Evolutionary conservation across 1,140 invertebrate species (phyloP).

Genomic region (Schlechtendalia chinensis): DNA sequence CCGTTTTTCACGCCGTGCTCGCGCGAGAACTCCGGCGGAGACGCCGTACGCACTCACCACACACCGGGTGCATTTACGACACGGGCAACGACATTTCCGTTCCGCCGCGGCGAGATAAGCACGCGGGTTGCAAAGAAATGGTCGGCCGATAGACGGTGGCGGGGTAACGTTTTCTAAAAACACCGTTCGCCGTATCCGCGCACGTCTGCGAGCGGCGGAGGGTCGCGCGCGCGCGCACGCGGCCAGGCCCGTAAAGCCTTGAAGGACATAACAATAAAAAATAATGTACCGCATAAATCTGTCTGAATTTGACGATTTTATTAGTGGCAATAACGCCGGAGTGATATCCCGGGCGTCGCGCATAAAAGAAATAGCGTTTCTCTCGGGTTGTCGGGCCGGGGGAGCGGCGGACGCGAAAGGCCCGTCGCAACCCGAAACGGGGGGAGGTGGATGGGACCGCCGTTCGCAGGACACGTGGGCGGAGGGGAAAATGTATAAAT

Average conservation of each 20-base stretch:
- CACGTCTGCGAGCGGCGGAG: background rate
- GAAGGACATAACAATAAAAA: slow-evolving; percentile 50
- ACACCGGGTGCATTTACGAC: slow-evolving; percentile 16
- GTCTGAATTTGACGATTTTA: slow-evolving; percentile 49
- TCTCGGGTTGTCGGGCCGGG: slow-evolving; percentile 5
- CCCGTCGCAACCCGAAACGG: background rate
- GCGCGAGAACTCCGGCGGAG: background rate
- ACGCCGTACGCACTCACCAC: no score
- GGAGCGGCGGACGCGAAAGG: background rate
- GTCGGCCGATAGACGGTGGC: background rate
- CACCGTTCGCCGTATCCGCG: background rate
- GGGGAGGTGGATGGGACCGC: no score
- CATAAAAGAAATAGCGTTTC: slow-evolving; percentile 48
- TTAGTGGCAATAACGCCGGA: slow-evolving; percentile 47
- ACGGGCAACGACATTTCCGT: slow-evolving; percentile 25
- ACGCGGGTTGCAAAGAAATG: slow-evolving; percentile 10
- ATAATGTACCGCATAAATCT: slow-evolving; percentile 49
- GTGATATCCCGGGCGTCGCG: slow-evolving; percentile 46
- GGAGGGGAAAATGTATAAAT: slow-evolving; percentile 34
- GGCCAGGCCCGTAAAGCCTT: slow-evolving; percentile 45
- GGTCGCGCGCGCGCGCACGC: background rate
- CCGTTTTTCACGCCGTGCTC: no score
- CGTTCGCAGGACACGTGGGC: background rate
- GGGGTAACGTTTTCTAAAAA: slow-evolving; percentile 1
- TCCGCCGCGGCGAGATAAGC: slow-evolving; percentile 24